Conservation (phyloP, 2,888 invertebrate species). For the Diloba caeruleocephala region DNA sequence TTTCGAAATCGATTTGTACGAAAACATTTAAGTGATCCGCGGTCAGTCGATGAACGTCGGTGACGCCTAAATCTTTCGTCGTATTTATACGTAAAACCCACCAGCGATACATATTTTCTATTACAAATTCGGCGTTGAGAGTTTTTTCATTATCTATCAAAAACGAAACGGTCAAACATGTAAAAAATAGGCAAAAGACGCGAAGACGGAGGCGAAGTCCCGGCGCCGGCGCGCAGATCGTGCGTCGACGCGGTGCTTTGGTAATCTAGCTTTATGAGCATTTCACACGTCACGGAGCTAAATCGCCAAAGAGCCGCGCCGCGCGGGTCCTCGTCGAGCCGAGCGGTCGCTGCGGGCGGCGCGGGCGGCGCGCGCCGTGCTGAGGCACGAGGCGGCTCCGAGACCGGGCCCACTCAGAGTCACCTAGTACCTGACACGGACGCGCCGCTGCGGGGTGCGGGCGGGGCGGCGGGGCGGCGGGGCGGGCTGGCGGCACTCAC, state of each 20-base stretch:
- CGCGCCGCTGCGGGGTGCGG: constrained; percentile 31
- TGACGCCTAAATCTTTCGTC: too few relatives aligned
- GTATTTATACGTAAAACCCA: too few relatives aligned
- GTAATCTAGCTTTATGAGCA: constrained; percentile 98
- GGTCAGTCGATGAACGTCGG: too few relatives aligned
- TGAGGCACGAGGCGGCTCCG: constrained; percentile 88
- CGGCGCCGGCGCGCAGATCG: constrained; percentile 36
- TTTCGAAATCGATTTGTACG: too few relatives aligned
- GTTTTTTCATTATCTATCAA: not conserved
- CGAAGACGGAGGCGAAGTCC: constrained; percentile 24
- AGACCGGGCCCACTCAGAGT: constrained; percentile 92
- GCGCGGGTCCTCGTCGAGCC: constrained; percentile 53
- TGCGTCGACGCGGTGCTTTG: constrained; percentile 92
- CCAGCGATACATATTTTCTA: too few relatives aligned
- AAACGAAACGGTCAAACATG: not conserved
- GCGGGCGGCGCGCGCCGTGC: constrained; percentile 64
- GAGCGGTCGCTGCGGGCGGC: constrained; percentile 73
- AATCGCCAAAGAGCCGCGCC: constrained; percentile 95
- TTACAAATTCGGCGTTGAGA: too few relatives aligned
- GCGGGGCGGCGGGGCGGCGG: not conserved
- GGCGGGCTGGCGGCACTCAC: constrained; percentile 29
- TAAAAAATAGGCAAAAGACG: not conserved
- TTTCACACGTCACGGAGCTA: constrained; percentile 94
- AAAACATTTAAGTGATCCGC: too few relatives aligned
- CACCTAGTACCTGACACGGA: constrained; percentile 94